Evolutionary conservation across 2,113 vertebrate genomes (phyloP), one percentile per base, ranked within the genome.

Genomic region (Psephotus haematonotus): DNA sequence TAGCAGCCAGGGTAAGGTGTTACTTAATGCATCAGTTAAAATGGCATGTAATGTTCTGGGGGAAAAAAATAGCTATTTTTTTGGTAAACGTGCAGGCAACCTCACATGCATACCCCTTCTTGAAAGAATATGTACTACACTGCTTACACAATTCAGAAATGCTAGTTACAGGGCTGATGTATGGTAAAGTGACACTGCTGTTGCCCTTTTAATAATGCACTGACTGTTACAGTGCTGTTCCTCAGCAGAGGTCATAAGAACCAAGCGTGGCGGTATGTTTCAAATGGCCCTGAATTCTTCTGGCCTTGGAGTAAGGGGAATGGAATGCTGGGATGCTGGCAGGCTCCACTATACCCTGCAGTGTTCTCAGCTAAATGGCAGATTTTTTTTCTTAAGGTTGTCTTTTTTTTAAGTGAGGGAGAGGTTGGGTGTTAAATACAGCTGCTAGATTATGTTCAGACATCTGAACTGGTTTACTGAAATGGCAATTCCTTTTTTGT

Each of bases 1-100:
- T 90, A 96, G 92, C 94, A 96, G 97, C 96, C 97, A 98, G 97
- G 99, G 99, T 99, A 97, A 98, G 96, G 8, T 7, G 27, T 44
- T 64, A 10, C 9, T 77, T 68, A 13, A 1, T 67, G 2, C 6
- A 4, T 25, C 5, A 23, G 0, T 87, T 75, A n/a, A 3, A 37
- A 1, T 43, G 31, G 13, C 9, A 18, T 9, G 16, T 46, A 74
- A 19, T 4, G 8, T n/a, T 69, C 5, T 71, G 37, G 55, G 20
- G 8, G 41, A 60, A 52, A 33, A 33, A 53, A 70, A 14, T 12
- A 12, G 23, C 1, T 28, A 10, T 9, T 2, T 9, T 44, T 86
- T 75, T 4, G 39, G 1, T 28, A 28, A 75, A 33, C 4, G 0
- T 13, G 7, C 39, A 25, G 43, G 55, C 11, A 44, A 0, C 13